Conservation (phyloP, 2,888 invertebrate species). For the Lithophane socia region DNA sequence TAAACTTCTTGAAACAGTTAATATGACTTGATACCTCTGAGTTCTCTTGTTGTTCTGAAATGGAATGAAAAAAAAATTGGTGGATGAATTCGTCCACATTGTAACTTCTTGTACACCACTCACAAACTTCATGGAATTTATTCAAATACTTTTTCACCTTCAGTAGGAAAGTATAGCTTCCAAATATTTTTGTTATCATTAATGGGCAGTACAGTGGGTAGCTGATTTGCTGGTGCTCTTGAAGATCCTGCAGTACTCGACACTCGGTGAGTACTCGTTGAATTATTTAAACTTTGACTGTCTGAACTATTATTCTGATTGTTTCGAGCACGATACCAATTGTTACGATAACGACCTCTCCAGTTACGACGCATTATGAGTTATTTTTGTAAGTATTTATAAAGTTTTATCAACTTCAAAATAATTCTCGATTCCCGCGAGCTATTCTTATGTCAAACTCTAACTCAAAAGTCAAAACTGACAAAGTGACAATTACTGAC, state of each 20-base stretch:
- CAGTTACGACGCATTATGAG: constrained; percentile 83
- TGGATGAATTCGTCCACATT: neutral
- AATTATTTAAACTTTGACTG: constrained; percentile 77
- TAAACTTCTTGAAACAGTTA: constrained; percentile 77
- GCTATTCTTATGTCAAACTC: neutral
- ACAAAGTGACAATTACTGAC: neutral
- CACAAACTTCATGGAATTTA: neutral
- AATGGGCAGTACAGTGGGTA: constrained; percentile 79
- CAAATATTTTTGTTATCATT: constrained; percentile 92
- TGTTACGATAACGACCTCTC: constrained; percentile 84
- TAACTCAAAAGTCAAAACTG: neutral
- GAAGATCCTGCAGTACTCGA: constrained; percentile 77
- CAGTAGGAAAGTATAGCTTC: constrained; percentile 94
- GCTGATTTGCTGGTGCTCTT: constrained; percentile 84
- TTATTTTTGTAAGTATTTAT: neutral
- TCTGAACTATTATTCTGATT: constrained; percentile 70
- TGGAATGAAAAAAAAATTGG: neutral
- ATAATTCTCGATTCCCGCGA: constrained; percentile 37
- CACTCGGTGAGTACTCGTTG: constrained; percentile 70
- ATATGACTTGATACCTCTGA: constrained; percentile 77
- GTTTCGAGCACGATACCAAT: constrained; percentile 76
- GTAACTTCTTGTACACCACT: neutral
- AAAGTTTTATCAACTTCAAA: constrained; percentile 26
- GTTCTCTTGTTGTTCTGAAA: constrained; percentile 76
- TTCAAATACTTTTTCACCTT: constrained; percentile 85